These are phyloP conservation scores for Chlorodrepanis virens DNA, from an alignment of 2,113 vertebrate species.

Conservation along the genomic window DNA sequence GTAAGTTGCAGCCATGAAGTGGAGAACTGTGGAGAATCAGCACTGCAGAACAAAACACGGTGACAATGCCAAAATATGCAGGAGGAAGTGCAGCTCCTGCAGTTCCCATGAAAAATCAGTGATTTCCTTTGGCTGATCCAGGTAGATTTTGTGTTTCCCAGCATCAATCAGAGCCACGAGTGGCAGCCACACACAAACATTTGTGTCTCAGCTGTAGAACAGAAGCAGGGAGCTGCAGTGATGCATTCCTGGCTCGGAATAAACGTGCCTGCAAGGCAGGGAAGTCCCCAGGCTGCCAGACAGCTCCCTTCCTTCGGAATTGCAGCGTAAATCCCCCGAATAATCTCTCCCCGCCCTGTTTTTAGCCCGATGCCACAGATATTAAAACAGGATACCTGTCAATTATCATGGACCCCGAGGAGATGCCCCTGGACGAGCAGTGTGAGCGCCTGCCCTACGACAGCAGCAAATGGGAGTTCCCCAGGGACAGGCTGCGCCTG, in stretches of 20 bases:
- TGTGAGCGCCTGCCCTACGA: slow-evolving; percentile 91
- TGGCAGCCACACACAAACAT: not conserved
- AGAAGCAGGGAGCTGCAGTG: not conserved
- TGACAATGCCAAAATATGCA: not conserved
- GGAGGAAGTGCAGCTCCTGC: not conserved
- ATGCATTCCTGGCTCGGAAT: not conserved
- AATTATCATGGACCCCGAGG: slow-evolving; percentile 93
- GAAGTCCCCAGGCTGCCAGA: not conserved
- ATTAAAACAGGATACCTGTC: slow-evolving; percentile 91
- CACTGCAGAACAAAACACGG: not conserved
- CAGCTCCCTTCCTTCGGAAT: not conserved
- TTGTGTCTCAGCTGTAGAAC: not conserved
- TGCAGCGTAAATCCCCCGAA: not conserved
- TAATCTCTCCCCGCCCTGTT: not conserved
- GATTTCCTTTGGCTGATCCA: not conserved
- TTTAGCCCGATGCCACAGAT: slow-evolving; percentile 78
- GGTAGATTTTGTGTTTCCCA: not conserved
- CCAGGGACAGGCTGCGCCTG: slow-evolving; percentile 84
- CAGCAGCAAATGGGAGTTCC: slow-evolving; percentile 94
- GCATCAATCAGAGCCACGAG: not conserved
- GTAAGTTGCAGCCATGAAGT: not conserved
- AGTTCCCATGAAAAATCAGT: not conserved
- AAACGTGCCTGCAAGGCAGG: not conserved
- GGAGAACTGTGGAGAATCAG: not conserved
- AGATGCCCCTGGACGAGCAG: slow-evolving; percentile 89